phyloP scores from a whole-genome alignment of 2,113 vertebrate genomes.

The Gnathonemus echidnorhynchus region DNA sequence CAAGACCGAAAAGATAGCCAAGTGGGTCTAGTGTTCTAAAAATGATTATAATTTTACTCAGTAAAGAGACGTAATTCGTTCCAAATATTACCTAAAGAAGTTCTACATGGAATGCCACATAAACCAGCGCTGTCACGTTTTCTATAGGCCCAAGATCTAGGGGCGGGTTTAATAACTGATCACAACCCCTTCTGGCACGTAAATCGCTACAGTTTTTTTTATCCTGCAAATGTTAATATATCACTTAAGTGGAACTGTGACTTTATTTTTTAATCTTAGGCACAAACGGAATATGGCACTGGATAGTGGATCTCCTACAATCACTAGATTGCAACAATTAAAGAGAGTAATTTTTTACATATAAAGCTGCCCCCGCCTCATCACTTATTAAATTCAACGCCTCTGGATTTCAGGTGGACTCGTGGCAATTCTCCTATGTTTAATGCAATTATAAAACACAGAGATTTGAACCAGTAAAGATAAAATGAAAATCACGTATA shows the following conservation, averaged over 20 bases:
- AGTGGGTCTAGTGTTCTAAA: not conserved
- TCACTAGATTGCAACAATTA: not conserved
- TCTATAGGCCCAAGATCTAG: not conserved
- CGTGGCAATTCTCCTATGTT: not conserved
- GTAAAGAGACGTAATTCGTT: not conserved
- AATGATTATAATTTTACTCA: not conserved
- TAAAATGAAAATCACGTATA: conserved; percentile 37
- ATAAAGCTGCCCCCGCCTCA: not conserved
- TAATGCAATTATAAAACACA: conserved; percentile 7
- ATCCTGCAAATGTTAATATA: not conserved
- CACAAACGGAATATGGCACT: not conserved
- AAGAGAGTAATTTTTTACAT: not conserved
- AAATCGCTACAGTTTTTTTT: not conserved
- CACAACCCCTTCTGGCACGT: not conserved
- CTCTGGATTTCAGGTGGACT: not conserved
- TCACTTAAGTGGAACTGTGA: not conserved
- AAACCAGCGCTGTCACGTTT: not conserved
- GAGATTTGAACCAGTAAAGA: not conserved
- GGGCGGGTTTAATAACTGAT: conserved; percentile 6
- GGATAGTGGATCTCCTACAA: not conserved
- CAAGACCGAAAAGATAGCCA: not conserved
- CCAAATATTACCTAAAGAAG: not conserved
- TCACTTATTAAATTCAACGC: conserved; percentile 3
- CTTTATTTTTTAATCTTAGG: not conserved
- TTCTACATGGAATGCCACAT: not conserved